phyloP scores from a whole-genome alignment of 2,797 vertebrate genomes.

The Pogoniulus pusillus region DNA sequence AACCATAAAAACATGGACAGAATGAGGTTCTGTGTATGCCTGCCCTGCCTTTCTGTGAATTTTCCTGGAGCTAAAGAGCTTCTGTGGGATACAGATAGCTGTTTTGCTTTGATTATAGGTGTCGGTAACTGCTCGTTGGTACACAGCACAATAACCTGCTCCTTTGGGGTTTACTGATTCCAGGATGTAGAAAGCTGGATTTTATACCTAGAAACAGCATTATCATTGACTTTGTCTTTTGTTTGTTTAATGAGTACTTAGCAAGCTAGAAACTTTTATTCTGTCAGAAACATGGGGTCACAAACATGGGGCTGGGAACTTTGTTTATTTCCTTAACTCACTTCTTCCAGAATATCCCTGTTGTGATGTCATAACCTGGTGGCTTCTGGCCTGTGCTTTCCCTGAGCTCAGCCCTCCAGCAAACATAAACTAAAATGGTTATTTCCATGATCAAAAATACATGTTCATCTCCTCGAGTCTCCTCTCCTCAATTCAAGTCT shows the following conservation, averaged over 20 bases:
- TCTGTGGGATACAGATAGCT: too few species aligned
- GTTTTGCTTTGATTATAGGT: too few species aligned
- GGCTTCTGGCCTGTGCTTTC: neutral
- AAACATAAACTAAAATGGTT: neutral
- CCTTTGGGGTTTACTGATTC: neutral
- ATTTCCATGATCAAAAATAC: neutral
- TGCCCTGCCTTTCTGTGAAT: too few species aligned
- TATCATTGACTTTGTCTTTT: neutral
- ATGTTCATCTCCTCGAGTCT: neutral
- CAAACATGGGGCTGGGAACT: neutral
- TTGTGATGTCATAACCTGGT: neutral
- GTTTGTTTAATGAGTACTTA: neutral
- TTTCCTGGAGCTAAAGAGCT: too few species aligned
- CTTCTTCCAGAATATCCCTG: neutral
- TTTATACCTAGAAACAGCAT: neutral
- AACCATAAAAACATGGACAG: neutral
- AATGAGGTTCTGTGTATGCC: neutral
- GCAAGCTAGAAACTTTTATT: neutral
- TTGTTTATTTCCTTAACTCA: neutral
- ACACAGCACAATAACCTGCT: neutral
- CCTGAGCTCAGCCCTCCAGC: neutral
- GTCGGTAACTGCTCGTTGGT: neutral
- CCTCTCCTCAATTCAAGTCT: neutral
- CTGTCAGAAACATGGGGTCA: neutral
- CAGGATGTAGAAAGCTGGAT: neutral